Base-by-base conservation (phyloP, 92 coral and sea anemone genomes). In the Palythoa caribaeorum region DNA sequence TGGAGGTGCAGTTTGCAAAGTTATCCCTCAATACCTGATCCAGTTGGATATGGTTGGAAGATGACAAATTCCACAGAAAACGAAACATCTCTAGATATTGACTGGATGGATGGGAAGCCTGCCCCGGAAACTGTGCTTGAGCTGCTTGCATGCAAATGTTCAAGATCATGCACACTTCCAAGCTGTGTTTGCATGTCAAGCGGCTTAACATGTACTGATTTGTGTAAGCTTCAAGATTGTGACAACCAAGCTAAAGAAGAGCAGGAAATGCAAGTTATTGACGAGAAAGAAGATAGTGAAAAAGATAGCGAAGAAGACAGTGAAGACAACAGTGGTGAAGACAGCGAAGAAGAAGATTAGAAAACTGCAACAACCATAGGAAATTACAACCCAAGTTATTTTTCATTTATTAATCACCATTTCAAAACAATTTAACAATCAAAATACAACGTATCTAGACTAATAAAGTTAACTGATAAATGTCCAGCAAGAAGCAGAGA, bases 101-200 rank as follows among this genome's bases (percentile, higher is more conserved):
- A 28, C 28, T 28, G 72, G 72, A 66, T 66, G 72, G 38, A 66
- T 19, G 72, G 72, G 38, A 66, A 66, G 72, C 38, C 72, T 66
- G 72, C 38, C 72, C 72, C 72, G n/a, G 72, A 66, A 4, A 66
- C 72, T 66, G 72, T 66, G 72, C 72, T 66, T 19, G 37, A 66
- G 72, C 72, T 66, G 72, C 72, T 66, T 28, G 72, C 72, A 66
- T 66, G 72, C 36, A 66, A 66, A 66, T 66, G 38, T 66, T 66
- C 72, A 36, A 66, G 37, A 66, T 66, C 72, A n/a, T 57, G 63
- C 15, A 66, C 35, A 19, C 72, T 66, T 66, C 72, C 38, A 66
- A 66, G 38, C 38, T 66, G 72, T 66, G 72, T 66, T 66, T 66
- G 35, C 72, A 66, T 66, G 72, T 66, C 72, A 17, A 66, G 28